phyloP scores from a whole-genome alignment of 2,113 vertebrate species.

The Pygoscelis adeliae region DNA sequence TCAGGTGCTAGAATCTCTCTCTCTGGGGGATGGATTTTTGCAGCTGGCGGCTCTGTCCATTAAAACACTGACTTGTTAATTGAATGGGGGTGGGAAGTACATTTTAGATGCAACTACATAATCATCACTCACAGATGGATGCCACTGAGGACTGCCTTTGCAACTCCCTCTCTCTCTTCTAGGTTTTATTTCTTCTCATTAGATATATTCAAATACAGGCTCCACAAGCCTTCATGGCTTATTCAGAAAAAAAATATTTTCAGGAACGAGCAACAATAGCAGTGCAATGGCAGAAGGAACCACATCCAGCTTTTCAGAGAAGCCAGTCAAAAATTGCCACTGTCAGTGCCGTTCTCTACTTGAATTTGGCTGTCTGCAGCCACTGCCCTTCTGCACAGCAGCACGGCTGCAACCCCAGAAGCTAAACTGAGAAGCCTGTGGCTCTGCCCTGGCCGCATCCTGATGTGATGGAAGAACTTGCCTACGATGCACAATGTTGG shows the following conservation, averaged over 20 bases:
- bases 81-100: constrained; percentile 15
- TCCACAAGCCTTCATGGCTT: neutral
- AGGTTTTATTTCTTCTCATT: constrained; percentile 4
- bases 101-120: constrained; percentile 23
- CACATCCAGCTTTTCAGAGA: neutral
- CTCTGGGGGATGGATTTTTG: neutral
- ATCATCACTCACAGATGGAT: neutral
- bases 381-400: neutral
- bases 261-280: neutral
- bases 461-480: neutral
- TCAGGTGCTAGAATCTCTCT: neutral
- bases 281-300: neutral
- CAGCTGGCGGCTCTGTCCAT: neutral
- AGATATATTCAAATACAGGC: neutral
- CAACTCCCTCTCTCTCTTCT: neutral
- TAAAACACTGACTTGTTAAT: constrained; percentile 26
- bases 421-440: neutral
- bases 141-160: neutral
- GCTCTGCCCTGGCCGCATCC: neutral
- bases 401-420: neutral
- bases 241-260: neutral
- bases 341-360: neutral
- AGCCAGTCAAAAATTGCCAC: neutral
- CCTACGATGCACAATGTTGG: neutral
- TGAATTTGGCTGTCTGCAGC: neutral